Conservation (phyloP, 2,888 invertebrate genomes). For the Lithophane leautieri region DNA sequence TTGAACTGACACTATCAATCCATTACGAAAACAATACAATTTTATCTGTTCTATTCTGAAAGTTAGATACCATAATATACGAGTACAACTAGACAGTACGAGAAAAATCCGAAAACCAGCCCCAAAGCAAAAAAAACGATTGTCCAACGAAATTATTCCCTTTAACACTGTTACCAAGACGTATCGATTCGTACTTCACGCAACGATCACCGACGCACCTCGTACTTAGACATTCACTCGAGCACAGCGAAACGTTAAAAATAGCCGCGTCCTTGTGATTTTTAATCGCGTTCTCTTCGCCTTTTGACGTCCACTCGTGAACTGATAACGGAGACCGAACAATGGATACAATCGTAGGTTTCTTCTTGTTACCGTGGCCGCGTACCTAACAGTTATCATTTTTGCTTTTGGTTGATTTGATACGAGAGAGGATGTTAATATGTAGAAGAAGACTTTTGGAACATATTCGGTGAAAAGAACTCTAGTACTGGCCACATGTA, state of each 20-base stretch:
- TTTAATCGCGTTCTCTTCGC: slow-evolving; percentile 62
- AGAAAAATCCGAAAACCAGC: neutral
- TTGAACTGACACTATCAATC: neutral
- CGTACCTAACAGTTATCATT: too few relatives aligned
- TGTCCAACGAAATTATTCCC: neutral
- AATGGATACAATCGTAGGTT: slow-evolving; percentile 45
- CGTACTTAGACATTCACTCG: slow-evolving; percentile 63
- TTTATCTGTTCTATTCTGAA: neutral
- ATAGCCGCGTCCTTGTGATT: slow-evolving; percentile 67
- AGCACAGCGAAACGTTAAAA: slow-evolving; percentile 63
- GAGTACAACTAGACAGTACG: neutral
- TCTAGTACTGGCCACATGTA: neutral
- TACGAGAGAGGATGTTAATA: slow-evolving; percentile 5
- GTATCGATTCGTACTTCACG: slow-evolving; percentile 50
- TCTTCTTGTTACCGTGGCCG: slow-evolving; percentile 30
- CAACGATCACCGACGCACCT: slow-evolving; percentile 50
- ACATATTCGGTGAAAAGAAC: neutral
- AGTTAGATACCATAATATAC: neutral
- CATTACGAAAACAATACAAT: neutral
- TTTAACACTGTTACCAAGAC: slow-evolving; percentile 6
- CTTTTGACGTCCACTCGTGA: slow-evolving; percentile 44
- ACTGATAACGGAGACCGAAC: slow-evolving; percentile 59
- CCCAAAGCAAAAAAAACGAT: neutral
- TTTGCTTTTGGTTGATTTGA: slow-evolving; percentile 19
- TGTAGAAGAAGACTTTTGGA: neutral